phyloP scores from a whole-genome alignment of 2,797 vertebrate species.

The Danio tinwini region DNA sequence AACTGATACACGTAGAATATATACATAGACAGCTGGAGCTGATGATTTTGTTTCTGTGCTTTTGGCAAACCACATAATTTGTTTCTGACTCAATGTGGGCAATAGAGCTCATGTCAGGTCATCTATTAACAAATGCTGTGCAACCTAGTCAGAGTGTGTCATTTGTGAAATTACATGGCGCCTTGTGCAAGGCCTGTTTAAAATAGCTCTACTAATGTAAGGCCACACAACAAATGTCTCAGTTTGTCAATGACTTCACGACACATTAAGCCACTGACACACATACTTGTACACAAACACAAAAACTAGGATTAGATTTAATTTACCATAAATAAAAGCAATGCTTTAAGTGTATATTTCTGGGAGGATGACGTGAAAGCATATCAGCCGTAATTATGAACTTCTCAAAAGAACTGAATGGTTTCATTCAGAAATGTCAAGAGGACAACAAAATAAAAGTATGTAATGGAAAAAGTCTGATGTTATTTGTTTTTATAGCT shows the following conservation, averaged over 20 bases:
- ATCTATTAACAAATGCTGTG: background rate
- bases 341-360: background rate
- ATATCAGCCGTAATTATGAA: background rate
- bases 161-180: background rate
- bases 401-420: background rate
- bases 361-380: background rate
- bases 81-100: constrained; percentile 5
- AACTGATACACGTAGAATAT: background rate
- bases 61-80: constrained; percentile 22
- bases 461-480: background rate
- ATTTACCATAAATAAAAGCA: background rate
- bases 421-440: background rate
- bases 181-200: background rate
- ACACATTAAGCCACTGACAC: background rate
- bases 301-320: background rate
- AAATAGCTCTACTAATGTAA: constrained; percentile 9
- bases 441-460: background rate
- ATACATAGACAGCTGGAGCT: constrained; percentile 2
- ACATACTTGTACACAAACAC: background rate
- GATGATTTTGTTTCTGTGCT: constrained; percentile 14
- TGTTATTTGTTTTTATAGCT: background rate
- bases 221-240: constrained; percentile 2
- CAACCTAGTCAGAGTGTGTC: background rate
- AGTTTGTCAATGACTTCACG: background rate
- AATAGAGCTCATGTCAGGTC: constrained; percentile 4